phyloP scores from a whole-genome alignment of 2,797 vertebrate genomes.

The Dicrostonyx torquatus region DNA sequence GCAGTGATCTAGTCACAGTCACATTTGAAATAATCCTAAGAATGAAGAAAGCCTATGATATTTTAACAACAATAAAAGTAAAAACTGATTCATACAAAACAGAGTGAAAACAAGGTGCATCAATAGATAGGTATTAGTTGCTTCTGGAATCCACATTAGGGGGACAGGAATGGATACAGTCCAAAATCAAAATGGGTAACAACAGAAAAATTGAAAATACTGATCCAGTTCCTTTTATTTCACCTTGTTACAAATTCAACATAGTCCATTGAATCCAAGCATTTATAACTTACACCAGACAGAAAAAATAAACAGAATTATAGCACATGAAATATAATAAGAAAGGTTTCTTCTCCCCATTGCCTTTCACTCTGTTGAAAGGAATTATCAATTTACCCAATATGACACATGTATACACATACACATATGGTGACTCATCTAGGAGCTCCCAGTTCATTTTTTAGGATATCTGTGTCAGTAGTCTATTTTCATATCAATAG shows the following conservation, averaged over 20 bases:
- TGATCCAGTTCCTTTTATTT: neutral
- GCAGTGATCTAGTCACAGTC: neutral
- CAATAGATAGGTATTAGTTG: neutral
- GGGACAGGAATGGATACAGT: neutral
- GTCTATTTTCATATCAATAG: too few relatives aligned
- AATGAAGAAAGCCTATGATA: neutral
- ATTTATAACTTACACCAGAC: neutral
- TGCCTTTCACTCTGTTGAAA: neutral
- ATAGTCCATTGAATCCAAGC: neutral
- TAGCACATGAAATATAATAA: neutral
- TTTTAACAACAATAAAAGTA: neutral
- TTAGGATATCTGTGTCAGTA: too few relatives aligned
- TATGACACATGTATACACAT: neutral
- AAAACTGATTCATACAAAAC: neutral
- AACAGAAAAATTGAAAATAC: constrained; percentile 1
- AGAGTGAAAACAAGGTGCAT: neutral
- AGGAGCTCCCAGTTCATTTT: too few relatives aligned
- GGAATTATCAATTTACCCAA: neutral
- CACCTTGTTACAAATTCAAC: neutral
- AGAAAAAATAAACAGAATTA: neutral
- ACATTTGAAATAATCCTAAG: neutral
- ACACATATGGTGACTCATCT: too few relatives aligned
- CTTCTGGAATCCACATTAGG: neutral
- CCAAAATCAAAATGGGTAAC: neutral
- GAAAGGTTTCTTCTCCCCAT: neutral